Base-by-base conservation (phyloP, 2,113 vertebrate species). In the Carollia perspicillata region DNA sequence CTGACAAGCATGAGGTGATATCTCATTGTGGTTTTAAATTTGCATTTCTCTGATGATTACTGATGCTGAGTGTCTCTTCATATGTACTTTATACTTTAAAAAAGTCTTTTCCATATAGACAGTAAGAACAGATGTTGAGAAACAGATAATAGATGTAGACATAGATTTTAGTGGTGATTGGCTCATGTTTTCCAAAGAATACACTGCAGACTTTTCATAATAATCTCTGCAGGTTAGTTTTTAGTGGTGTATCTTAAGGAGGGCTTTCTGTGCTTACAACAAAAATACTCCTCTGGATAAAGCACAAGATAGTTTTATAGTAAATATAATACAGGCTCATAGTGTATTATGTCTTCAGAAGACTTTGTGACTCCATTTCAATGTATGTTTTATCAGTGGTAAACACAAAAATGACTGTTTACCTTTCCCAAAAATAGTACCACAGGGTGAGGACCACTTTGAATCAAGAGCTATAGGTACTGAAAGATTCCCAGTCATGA, bases 121-220 rank as follows among this genome's bases (percentile, higher is more conserved):
- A 94, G 13, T 42, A 90, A 74, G 55, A 94, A 79, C 3, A 93
- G 33, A 84, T 71, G 42, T 53, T 1, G 22, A 96, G 60, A 26
- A 93, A 49, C 42, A 90, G 30, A 6, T 72, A 87, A 95, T 63
- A 87, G 81, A 86, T 4, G 63, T 55, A 89, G 40, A 78, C n/a
- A 87, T 78, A 92, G n/a, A 37, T 63, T 92, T 95, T 84, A 95
- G 37, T 90, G 37, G 71, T 84, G 47, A 5, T 66, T 94, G 23
- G 51, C 13, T 89, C 47, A 33, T 89, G 3, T 84, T 94, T 87
- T 85, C n/a, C 22, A 80, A 90, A 75, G 14, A 89, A 6, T 63
- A 89, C 12, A 28, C 9, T 74, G 4, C 12, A 68, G 6, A 74
- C 2, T 78, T 96, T 66, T n/a, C n/a, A 72, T 26, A 85, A 77